Base-by-base conservation (phyloP, 2,113 vertebrate species). In the Psephotus haematonotus region DNA sequence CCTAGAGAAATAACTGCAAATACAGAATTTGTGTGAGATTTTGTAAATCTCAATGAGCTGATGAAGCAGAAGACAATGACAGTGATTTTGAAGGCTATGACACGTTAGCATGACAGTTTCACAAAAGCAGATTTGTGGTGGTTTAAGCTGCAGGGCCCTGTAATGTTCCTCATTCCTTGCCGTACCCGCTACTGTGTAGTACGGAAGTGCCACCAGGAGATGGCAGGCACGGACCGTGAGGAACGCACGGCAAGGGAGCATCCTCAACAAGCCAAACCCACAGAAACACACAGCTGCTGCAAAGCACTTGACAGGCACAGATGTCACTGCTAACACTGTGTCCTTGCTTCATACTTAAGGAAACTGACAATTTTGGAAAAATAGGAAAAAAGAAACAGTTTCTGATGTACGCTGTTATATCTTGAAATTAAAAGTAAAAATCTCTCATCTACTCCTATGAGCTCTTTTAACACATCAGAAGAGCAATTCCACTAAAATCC, bases 181-280 rank as follows among this genome's bases (percentile, higher is more conserved):
- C 1, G 1, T 4, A 13, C 27, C 39, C 33, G 19, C 33, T 62
- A 3, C 15, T 5, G 23, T 97, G 98, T 53, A 97, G 31, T 97
- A 47, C 1, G 60, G 75, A 77, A 92, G 57, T 23, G 68, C 55
- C 70, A 95, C 96, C 98, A 97, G 97, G 43, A 98, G 98, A 91
- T 97, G 98, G 96, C 98, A 98, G 97, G 39, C 97, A 76, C 7
- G 96, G 65, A 59, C 93, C 59, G 17, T 4, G 79, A 95, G 84
- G 55, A 13, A 1, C 24, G 13, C 17, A 23, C 10, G 28, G 17
- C 27, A 31, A 12, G 24, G 67, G 35, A 7, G 16, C 5, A 11
- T 9, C 6, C 29, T 8, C 8, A 43, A 17, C 31, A 18, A 29
- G 28, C 47, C 77, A 25, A 82, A 75, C 4, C 11, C 59, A 6